Conservation (phyloP, 2,797 vertebrate species). For the Clarias fuscus region DNA sequence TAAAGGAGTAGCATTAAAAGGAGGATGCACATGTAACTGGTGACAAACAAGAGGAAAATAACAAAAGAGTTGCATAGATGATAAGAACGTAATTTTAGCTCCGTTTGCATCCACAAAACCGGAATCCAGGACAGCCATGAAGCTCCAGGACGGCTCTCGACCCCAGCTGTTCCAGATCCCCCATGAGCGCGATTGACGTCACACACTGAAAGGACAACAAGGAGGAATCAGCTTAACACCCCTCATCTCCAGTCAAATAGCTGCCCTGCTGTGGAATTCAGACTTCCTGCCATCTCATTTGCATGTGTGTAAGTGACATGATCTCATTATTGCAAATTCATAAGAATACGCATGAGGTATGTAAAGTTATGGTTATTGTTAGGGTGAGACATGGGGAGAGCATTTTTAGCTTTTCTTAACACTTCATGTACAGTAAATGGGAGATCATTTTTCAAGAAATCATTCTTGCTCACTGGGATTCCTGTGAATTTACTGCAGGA, state of each 20-base stretch:
- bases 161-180: slow-evolving; percentile 40
- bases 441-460: no score
- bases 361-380: slow-evolving; percentile 19
- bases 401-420: not conserved
- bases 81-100: slow-evolving; percentile 5
- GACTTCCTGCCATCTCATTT: slow-evolving; percentile 19
- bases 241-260: slow-evolving; percentile 22
- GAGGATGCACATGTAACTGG: not conserved
- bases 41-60: not conserved
- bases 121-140: slow-evolving; percentile 27
- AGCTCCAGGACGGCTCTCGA: slow-evolving; percentile 19
- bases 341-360: not conserved
- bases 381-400: not conserved
- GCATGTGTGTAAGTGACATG: not conserved
- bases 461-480: not conserved
- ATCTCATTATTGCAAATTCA: slow-evolving; percentile 6
- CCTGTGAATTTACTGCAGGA: not conserved
- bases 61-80: no score
- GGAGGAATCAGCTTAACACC: slow-evolving; percentile 27
- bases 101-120: slow-evolving; percentile 9
- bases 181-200: slow-evolving; percentile 22
- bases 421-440: no score
- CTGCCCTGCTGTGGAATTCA: slow-evolving; percentile 13
- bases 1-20: not conserved
- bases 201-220: slow-evolving; percentile 23